Evolutionary conservation across 2,888 invertebrate genomes (phyloP).

Genomic region (Saturnia japonica): DNA sequence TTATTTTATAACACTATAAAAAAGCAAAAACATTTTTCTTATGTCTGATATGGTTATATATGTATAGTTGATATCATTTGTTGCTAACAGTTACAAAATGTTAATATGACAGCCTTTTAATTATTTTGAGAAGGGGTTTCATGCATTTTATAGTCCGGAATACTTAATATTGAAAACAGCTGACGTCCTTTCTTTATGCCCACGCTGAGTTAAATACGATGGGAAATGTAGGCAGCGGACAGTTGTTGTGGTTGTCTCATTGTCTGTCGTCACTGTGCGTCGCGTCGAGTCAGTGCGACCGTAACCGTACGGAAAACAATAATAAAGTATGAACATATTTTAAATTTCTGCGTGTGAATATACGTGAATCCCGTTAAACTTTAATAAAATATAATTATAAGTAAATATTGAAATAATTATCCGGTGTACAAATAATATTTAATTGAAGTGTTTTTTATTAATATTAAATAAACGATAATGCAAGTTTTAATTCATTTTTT

Average conservation of each 20-base stretch:
- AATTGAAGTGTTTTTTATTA: not conserved
- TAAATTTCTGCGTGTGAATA: conserved; percentile 9
- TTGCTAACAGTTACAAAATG: not conserved
- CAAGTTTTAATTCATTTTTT: conserved; percentile 40
- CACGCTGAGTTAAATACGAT: conserved; percentile 67
- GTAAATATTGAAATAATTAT: not conserved
- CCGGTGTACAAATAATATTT: not conserved
- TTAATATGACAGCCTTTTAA: not conserved
- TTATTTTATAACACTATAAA: not conserved
- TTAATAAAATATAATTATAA: not conserved
- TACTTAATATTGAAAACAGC: conserved; percentile 60
- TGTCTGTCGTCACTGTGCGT: conserved; percentile 44
- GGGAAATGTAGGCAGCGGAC: conserved; percentile 55
- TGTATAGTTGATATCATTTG: not conserved
- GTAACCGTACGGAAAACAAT: conserved; percentile 28
- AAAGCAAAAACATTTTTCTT: not conserved
- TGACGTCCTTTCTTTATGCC: conserved; percentile 60
- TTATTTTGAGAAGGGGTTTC: conserved; percentile 23
- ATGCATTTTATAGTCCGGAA: conserved; percentile 53
- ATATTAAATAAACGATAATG: conserved; percentile 30
- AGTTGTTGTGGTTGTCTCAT: conserved; percentile 49
- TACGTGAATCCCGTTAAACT: not conserved
- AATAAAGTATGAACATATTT: conserved; percentile 18
- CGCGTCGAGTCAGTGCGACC: too few species aligned
- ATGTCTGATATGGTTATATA: not conserved